These are phyloP conservation scores for Strigamia maritima DNA, from an alignment of 2,888 invertebrate species.

Conservation along the genomic window DNA sequence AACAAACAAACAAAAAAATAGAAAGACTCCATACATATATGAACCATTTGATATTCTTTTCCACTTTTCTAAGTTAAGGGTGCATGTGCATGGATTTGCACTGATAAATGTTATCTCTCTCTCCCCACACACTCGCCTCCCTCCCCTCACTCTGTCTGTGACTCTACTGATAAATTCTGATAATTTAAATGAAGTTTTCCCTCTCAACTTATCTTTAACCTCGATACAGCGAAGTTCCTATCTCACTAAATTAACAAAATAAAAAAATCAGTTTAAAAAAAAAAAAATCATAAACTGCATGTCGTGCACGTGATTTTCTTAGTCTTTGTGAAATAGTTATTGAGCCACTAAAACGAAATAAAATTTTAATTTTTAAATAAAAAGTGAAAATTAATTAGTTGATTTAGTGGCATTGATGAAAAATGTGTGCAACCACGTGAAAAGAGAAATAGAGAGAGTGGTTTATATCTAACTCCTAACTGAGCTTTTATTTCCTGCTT, in stretches of 20 bases:
- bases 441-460: constrained; percentile 10
- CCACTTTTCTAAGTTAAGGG: constrained; percentile 15
- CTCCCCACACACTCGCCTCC: constrained; percentile 10
- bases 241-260: constrained; percentile 8
- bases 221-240: constrained; percentile 2
- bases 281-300: background rate
- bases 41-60: constrained; percentile 15
- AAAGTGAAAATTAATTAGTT: constrained; percentile 7
- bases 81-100: constrained; percentile 15
- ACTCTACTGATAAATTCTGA: constrained; percentile 31
- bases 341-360: too few relatives aligned
- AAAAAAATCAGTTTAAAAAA: background rate
- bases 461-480: constrained; percentile 11
- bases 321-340: background rate
- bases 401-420: constrained; percentile 6
- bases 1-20: background rate
- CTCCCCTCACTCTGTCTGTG: constrained; percentile 5
- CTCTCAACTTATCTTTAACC: background rate
- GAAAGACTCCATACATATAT: background rate
- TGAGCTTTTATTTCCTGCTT: constrained; percentile 15
- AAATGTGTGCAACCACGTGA: constrained; percentile 15
- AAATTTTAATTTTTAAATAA: background rate
- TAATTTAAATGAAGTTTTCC: constrained; percentile 37
- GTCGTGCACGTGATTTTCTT: background rate
- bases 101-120: constrained; percentile 6